A percentile compares a stretch with the other conserved stretches of the same genome.
Conservation (phyloP, 2,113 vertebrate species). For the Potamarius usumacintae region DNA sequence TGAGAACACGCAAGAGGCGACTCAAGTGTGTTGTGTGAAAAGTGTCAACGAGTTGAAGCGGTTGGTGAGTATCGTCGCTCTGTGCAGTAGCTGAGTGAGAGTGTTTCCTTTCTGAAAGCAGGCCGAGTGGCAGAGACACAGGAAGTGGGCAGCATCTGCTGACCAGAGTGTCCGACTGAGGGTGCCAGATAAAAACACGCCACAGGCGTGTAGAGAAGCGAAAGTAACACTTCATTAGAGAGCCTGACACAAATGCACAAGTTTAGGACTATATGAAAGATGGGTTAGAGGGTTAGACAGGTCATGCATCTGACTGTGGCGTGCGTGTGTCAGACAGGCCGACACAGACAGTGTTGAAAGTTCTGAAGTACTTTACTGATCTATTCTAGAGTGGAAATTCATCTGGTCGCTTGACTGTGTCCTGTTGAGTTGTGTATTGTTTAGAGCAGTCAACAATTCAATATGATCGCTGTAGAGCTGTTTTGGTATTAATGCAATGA, state of each 20-base stretch:
- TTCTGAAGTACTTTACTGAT: not conserved
- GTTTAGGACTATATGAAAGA: conserved; percentile 20
- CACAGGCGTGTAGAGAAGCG: conserved; percentile 53
- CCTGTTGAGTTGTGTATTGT: too few relatives aligned
- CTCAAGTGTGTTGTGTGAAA: conserved; percentile 5
- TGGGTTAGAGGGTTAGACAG: not conserved
- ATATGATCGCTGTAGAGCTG: not conserved
- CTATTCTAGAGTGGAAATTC: not conserved
- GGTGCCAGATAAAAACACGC: conserved; percentile 37
- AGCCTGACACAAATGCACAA: not conserved
- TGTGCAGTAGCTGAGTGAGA: conserved; percentile 31
- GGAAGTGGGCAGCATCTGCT: conserved; percentile 76
- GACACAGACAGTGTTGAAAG: too few relatives aligned
- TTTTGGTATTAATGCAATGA: not conserved
- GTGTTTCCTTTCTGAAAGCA: conserved; percentile 50
- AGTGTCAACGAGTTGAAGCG: conserved; percentile 25
- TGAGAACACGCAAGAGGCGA: conserved; percentile 24
- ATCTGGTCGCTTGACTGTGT: not conserved
- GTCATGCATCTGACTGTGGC: not conserved
- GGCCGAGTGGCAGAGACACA: conserved; percentile 52
- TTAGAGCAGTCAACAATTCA: not conserved
- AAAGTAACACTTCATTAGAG: conserved; percentile 63
- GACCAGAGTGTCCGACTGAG: conserved; percentile 56
- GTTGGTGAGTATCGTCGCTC: conserved; percentile 28
- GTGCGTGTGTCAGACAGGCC: not conserved